These are phyloP conservation scores for Sitta carolinensis DNA, from an alignment of 2,797 vertebrate species.

Conservation along the genomic window DNA sequence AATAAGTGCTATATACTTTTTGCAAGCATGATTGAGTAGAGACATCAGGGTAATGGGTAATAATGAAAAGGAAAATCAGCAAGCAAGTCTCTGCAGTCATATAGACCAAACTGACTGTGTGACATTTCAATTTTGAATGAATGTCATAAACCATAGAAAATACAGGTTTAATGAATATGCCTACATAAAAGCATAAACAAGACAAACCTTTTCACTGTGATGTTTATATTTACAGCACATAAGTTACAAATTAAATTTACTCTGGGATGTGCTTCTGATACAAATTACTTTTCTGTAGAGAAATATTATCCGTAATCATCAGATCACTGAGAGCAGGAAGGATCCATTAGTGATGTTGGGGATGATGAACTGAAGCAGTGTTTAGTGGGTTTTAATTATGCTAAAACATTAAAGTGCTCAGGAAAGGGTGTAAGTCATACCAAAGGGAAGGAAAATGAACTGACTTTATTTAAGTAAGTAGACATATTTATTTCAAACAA, in stretches of 20 bases:
- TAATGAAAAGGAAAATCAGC: slow-evolving; percentile 52
- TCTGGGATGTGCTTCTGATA: slow-evolving; percentile 5
- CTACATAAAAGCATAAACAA: slow-evolving; percentile 50
- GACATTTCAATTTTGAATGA: slow-evolving; percentile 30
- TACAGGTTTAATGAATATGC: slow-evolving; percentile 45
- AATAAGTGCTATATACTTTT: background rate
- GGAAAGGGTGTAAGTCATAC: background rate
- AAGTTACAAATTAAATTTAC: slow-evolving; percentile 52
- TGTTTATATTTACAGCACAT: slow-evolving; percentile 54
- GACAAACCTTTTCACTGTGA: background rate
- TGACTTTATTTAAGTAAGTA: slow-evolving; percentile 33
- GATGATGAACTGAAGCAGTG: slow-evolving; percentile 34
- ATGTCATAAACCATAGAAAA: background rate
- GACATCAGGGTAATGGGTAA: slow-evolving; percentile 32
- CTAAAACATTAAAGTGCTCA: background rate
- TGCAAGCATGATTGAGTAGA: background rate
- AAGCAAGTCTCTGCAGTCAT: slow-evolving; percentile 26
- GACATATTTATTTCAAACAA: slow-evolving; percentile 18
- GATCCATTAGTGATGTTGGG: slow-evolving; percentile 1
- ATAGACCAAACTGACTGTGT: slow-evolving; percentile 31
- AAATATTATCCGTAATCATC: slow-evolving; percentile 27
- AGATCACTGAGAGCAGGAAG: slow-evolving; percentile 22
- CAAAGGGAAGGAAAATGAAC: slow-evolving; percentile 20
- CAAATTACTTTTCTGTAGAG: background rate
- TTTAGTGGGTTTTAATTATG: slow-evolving; percentile 56